phyloP scores from a whole-genome alignment of 1,140 invertebrate species.

The Hycleus phaleratus region DNA sequence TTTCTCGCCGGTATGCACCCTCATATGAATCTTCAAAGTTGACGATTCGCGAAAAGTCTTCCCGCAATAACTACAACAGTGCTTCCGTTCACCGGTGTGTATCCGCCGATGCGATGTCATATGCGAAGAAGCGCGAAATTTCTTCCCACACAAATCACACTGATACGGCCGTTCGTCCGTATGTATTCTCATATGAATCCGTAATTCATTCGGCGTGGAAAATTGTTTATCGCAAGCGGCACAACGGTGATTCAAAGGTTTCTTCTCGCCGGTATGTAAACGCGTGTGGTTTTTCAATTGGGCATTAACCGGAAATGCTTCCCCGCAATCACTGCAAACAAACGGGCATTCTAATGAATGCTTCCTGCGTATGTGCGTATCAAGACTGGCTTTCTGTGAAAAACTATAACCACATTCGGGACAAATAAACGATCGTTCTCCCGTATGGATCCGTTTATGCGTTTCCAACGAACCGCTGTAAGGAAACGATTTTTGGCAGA shows the following conservation, averaged over 20 bases:
- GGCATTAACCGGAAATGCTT: conserved; percentile 63
- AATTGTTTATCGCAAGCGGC: conserved; percentile 11
- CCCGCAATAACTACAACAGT: conserved; percentile 14
- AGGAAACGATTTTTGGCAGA: conserved; percentile 11
- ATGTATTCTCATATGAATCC: conserved; percentile 13
- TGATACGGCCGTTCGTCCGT: conserved; percentile 18
- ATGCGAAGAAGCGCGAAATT: conserved; percentile 13
- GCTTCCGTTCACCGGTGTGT: conserved; percentile 16
- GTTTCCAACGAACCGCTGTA: conserved; percentile 15
- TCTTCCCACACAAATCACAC: conserved; percentile 19
- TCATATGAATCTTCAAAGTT: conserved; percentile 14
- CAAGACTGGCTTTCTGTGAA: conserved; percentile 15
- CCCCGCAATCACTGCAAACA: conserved; percentile 55
- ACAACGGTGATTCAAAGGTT: conserved; percentile 14
- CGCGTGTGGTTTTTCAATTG: conserved; percentile 46
- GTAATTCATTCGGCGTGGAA: conserved; percentile 6
- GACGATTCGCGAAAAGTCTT: conserved; percentile 13
- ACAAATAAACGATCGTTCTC: conserved; percentile 14
- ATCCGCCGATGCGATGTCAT: conserved; percentile 18
- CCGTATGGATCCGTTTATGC: conserved; percentile 19
- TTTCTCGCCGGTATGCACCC: conserved; percentile 14
- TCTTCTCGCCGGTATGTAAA: conserved; percentile 53
- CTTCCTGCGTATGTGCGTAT: conserved; percentile 16
- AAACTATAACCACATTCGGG: conserved; percentile 16
- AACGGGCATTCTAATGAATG: conserved; percentile 17